A percentile compares a stretch with the other conserved stretches of the same genome.
Conservation (phyloP, 1,140 invertebrate genomes). For the Meloidogyne exigua region DNA sequence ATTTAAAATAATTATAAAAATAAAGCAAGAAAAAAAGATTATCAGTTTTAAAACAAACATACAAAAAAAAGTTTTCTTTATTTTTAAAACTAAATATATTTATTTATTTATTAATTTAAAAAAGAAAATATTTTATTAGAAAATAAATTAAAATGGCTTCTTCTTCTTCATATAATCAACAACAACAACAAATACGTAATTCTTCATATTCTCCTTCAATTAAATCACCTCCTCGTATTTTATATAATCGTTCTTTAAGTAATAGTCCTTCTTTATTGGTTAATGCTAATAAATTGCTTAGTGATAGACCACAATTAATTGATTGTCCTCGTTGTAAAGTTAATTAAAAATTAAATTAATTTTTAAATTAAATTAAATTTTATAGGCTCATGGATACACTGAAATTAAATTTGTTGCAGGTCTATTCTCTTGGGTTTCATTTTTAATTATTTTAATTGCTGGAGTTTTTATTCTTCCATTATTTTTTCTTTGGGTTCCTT, state of each 20-base stretch:
- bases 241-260: not conserved
- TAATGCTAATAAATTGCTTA: slow-evolving; percentile 57
- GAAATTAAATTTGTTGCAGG: slow-evolving; percentile 39
- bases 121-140: too few relatives aligned
- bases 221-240: not conserved
- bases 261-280: slow-evolving; percentile 54
- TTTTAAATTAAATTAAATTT: slow-evolving; percentile 18
- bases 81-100: too few relatives aligned
- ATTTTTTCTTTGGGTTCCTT: slow-evolving; percentile 60
- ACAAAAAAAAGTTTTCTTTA: too few relatives aligned
- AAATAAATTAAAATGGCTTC: too few relatives aligned
- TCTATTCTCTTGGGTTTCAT: slow-evolving; percentile 40
- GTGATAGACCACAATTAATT: slow-evolving; percentile 53
- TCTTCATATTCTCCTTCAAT: not conserved
- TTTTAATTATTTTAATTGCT: slow-evolving; percentile 50
- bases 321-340: slow-evolving; percentile 48
- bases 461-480: slow-evolving; percentile 52
- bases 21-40: too few relatives aligned
- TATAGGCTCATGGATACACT: slow-evolving; percentile 52
- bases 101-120: too few relatives aligned
- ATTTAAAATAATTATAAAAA: too few relatives aligned
- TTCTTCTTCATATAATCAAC: not conserved
- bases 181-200: not conserved
- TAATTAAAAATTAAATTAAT: slow-evolving; percentile 9
- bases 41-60: too few relatives aligned